A percentile compares a stretch with the other conserved stretches of the same genome.
Conservation (phyloP, 2,113 vertebrate species). For the Sander vitreus region DNA sequence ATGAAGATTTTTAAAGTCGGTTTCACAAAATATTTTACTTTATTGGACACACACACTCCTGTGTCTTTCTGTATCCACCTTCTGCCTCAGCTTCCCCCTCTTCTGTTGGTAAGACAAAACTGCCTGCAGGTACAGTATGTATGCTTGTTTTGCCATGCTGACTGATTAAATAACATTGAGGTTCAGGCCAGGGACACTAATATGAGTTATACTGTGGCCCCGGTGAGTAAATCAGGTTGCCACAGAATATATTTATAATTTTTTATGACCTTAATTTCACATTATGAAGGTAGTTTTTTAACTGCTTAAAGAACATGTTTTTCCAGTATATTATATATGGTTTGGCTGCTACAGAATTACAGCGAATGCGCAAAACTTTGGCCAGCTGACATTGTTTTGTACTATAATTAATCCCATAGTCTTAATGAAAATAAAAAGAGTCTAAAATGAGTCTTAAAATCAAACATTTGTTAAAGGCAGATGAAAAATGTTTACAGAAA, state of each 20-base stretch:
- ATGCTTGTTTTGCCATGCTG: constrained; percentile 25
- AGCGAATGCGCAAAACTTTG: not conserved
- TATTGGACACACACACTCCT: not conserved
- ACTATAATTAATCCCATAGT: not conserved
- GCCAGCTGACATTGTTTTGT: not conserved
- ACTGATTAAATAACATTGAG: constrained; percentile 22
- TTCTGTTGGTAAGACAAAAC: constrained; percentile 44
- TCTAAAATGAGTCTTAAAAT: not conserved
- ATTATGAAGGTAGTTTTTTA: constrained; percentile 7
- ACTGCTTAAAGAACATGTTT: not conserved
- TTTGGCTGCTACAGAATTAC: not conserved
- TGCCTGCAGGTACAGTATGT: constrained; percentile 55
- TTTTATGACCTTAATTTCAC: not conserved
- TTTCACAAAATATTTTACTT: constrained; percentile 1
- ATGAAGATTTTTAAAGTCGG: not conserved
- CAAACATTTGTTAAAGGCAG: not conserved
- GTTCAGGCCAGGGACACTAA: not conserved
- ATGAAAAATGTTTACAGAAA: no score
- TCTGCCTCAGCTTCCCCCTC: constrained; percentile 25
- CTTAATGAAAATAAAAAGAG: not conserved
- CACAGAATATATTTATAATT: not conserved
- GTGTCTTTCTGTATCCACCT: not conserved
- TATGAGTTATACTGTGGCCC: not conserved
- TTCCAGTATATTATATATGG: not conserved
- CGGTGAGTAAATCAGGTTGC: not conserved